Base-by-base conservation (phyloP, 2,888 invertebrate species). In the Callosobruchus maculatus region DNA sequence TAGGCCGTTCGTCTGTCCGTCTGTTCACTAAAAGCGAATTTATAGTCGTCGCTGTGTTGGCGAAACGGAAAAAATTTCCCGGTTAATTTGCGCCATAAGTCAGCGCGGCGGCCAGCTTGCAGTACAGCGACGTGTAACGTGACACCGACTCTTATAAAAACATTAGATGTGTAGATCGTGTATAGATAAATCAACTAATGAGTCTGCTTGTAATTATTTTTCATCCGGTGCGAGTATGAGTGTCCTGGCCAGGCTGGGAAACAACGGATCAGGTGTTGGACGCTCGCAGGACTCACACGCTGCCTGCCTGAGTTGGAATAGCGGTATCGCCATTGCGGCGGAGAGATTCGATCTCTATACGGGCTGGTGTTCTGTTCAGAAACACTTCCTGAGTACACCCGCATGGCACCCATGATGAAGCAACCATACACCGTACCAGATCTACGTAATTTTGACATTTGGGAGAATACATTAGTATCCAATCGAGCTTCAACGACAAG, bases 141-240 rank as follows among this genome's bases (percentile, higher is more conserved):
- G 78, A 79, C 78, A 77, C 80, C 75, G 67, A 75, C 72, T 75
- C 74, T 76, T 78, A 77, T 76, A 78, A 78, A 79, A 77, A 79
- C 77, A 77, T 77, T 77, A 78, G 77, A 79, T 78, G 77, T 76
- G 74, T 74, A 76, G 76, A 77, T 75, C 74, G 74, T 77, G 76
- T 75, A 73, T 70, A 76, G 77, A 78, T 79, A 78, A 78, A 77
- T 78, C 76, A 79, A 77, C 76, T 78, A 79, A 79, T 78, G 78
- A 78, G 75, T 76, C 72, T 79, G 72, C 78, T 71, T 73, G 78
- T 78, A 78, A 77, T 78, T 77, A 49, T 49, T 49, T 49, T 49
- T 49, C 49, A 49, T 49, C 49, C 26, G 7, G 49, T 13, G 49
- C 49, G 49, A 13, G 3, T 4, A 18, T 13, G 49, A 5, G 49